Conservation (phyloP, 2,888 invertebrate species). For the Rhogogaster chlorosoma region DNA sequence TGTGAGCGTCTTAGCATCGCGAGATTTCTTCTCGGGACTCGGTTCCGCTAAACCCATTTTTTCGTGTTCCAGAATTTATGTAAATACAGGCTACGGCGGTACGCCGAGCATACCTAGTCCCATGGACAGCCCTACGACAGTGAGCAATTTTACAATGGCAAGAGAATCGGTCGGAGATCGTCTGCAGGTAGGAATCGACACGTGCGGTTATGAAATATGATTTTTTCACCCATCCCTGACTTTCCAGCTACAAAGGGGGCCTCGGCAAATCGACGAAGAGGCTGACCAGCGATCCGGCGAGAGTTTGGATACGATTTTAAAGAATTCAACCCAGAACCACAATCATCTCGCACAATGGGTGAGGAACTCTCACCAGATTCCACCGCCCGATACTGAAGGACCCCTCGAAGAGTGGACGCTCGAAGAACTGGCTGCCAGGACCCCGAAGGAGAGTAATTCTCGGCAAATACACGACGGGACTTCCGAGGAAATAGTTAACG, state of each 20-base stretch:
- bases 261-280: conserved; percentile 57
- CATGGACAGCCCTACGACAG: conserved; percentile 80
- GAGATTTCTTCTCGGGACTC: neutral
- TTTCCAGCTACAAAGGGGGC: conserved; percentile 24
- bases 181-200: conserved; percentile 65
- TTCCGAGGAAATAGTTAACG: conserved; percentile 67
- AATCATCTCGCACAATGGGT: conserved; percentile 75
- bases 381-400: conserved; percentile 72
- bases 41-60: neutral
- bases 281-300: conserved; percentile 61
- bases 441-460: conserved; percentile 65
- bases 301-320: conserved; percentile 63
- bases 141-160: conserved; percentile 64
- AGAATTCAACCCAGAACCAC: conserved; percentile 57
- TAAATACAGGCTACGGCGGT: conserved; percentile 89
- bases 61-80: conserved; percentile 85
- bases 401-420: conserved; percentile 74
- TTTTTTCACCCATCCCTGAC: neutral
- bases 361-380: conserved; percentile 73
- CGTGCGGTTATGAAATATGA: neutral
- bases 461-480: conserved; percentile 54
- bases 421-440: conserved; percentile 73
- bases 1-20: conserved; percentile 81
- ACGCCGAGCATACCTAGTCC: conserved; percentile 88
- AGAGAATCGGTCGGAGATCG: conserved; percentile 68